Conservation (phyloP, 1,140 invertebrate species). For the Drosophila nikananu region DNA sequence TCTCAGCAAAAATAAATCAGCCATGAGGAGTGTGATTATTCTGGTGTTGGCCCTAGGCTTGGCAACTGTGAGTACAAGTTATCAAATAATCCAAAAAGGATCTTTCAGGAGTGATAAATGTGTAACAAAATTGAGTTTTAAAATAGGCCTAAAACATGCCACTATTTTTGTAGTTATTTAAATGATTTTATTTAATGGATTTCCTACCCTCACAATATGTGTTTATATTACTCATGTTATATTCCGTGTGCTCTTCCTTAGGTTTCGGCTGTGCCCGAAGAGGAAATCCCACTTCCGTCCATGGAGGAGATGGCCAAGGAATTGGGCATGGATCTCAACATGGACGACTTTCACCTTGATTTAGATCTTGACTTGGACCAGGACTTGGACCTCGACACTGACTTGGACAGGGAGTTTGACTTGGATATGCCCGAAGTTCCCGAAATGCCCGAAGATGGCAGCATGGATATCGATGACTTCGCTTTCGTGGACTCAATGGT, state of each 20-base stretch:
- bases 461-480: constrained; percentile 14
- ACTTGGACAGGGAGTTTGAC: background rate
- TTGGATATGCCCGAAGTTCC: background rate
- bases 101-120: background rate
- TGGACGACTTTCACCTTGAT: constrained; percentile 1
- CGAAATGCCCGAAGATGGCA: background rate
- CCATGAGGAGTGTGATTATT: constrained; percentile 42
- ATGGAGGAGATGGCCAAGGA: constrained; percentile 11
- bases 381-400: background rate
- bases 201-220: too few relatives aligned
- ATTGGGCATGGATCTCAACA: background rate
- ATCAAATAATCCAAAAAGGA: background rate
- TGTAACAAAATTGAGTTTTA: background rate
- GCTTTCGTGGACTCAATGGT: constrained; percentile 27
- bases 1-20: constrained; percentile 17
- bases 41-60: constrained; percentile 16
- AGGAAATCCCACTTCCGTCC: background rate
- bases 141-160: background rate
- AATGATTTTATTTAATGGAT: background rate
- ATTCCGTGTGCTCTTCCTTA: background rate
- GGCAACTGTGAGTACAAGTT: constrained; percentile 34
- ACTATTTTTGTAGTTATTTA: too few relatives aligned
- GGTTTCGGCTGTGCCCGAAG: constrained; percentile 7
- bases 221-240: background rate
- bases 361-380: background rate